Conservation (phyloP, 2,113 vertebrate species). For the Hippocampus zosterae region DNA sequence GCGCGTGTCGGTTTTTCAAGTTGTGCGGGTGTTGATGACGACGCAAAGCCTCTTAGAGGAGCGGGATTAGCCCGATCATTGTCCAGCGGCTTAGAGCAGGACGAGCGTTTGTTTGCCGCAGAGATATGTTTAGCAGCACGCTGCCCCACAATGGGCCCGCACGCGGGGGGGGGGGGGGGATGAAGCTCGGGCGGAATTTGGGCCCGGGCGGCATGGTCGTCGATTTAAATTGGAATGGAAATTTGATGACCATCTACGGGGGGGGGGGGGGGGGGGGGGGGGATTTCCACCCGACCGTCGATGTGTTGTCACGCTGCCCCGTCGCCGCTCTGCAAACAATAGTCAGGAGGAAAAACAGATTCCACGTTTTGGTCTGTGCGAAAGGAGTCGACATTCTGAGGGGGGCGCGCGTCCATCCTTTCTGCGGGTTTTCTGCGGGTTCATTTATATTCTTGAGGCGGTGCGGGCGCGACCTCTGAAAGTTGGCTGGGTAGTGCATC, state of each 20-base stretch:
- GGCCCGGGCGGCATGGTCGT: neutral
- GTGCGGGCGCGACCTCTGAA: neutral
- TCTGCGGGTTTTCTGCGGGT: neutral
- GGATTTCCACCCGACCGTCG: neutral
- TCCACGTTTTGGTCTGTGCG: no score
- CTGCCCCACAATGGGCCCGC: constrained; percentile 26
- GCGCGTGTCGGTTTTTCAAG: neutral
- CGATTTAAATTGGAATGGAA: neutral
- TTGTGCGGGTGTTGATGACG: constrained; percentile 12
- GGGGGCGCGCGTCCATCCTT: neutral
- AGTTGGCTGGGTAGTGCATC: neutral
- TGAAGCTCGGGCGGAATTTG: constrained; percentile 12
- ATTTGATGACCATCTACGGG: neutral
- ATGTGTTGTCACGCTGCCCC: neutral
- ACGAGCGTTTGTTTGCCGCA: constrained; percentile 50
- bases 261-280: no score
- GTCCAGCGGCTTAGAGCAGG: constrained; percentile 48
- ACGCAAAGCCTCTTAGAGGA: constrained; percentile 48
- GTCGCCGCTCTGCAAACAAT: neutral
- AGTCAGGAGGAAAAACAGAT: no score
- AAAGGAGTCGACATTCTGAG: no score
- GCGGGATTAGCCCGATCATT: constrained; percentile 57
- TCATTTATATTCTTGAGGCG: neutral
- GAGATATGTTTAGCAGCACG: constrained; percentile 57
- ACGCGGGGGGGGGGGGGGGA: no score